Evolutionary conservation across 2,888 invertebrate genomes (phyloP).

Genomic region (Cephus pygmeus): DNA sequence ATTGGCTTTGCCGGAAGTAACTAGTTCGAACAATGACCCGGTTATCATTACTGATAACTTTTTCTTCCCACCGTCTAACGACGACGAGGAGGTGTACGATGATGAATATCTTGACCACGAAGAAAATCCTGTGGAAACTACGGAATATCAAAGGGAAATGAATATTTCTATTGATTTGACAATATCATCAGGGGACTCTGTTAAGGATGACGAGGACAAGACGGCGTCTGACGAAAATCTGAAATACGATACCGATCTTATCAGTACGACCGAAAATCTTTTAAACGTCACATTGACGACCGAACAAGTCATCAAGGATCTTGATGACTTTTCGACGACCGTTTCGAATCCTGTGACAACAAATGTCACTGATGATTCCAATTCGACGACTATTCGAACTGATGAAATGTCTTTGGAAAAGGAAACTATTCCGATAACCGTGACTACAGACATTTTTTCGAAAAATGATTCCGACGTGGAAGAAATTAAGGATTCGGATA

Average conservation of each 20-base stretch:
- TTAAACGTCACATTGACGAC: background rate
- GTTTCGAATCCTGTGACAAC: background rate
- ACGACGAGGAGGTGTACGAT: conserved; percentile 35
- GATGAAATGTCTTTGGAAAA: conserved; percentile 8
- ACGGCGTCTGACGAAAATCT: conserved; percentile 1
- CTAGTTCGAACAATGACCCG: conserved; percentile 36
- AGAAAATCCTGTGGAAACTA: conserved; percentile 11
- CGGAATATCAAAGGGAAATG: conserved; percentile 10
- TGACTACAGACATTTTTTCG: background rate
- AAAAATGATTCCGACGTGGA: background rate
- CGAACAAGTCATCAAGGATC: background rate
- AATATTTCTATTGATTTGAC: conserved; percentile 12
- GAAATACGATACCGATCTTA: background rate
- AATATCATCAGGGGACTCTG: conserved; percentile 1
- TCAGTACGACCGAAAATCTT: background rate
- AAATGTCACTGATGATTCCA: background rate
- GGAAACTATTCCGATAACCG: background rate
- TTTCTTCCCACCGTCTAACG: conserved; percentile 50
- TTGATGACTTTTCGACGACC: background rate
- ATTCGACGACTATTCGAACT: conserved; percentile 1
- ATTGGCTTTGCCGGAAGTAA: conserved; percentile 20
- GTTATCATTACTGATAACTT: conserved; percentile 63
- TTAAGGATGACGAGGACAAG: conserved; percentile 4
- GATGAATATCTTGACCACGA: conserved; percentile 25
- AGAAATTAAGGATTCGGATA: background rate